Base-by-base conservation (phyloP, 1,140 invertebrate genomes). In the Drosophila kanapiae region DNA sequence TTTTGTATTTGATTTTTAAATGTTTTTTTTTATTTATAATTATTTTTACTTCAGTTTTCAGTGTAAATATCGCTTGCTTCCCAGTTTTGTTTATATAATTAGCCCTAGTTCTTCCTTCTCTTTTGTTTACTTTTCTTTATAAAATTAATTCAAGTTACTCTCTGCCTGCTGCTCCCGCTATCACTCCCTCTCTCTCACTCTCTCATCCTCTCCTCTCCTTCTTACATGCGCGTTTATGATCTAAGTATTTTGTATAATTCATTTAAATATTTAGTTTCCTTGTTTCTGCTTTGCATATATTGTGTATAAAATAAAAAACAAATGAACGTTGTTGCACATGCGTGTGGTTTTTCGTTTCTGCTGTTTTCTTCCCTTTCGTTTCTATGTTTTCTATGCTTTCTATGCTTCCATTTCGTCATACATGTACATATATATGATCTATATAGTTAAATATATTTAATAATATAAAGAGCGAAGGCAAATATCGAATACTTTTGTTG, bases 401-500 rank as follows among this genome's bases (percentile, higher is more conserved):
- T 58, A 67, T 79, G 16, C 29, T 62, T 63, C 49, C 18, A 13
- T 60, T 78, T 48, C 16, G 48, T 71, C 61, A 35, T 80, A 51
- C 49, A n/a, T 49, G 11, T 16, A 38, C 6, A 14, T 16, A 18
- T 43, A 51, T 33, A 51, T 33, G 33, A 37, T 37, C 51, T 54
- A 37, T 70, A 56, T 72, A 79, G 75, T 78, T 65, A 65, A 47
- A 67, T 69, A 69, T 60, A 77, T 82, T 65, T 74, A 80, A 71
- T 60, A 78, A 82, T 86, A 84, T 84, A 85, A 90, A 88, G 80
- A 87, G 80, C 80, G 71, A 90, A 90, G 86, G 86, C 86, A 91
- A 90, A 90, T 91, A 80, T 90, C 79, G 86, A 90, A 91, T 90
- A 91, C 86, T 90, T 90, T 90, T 86, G 86, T 91, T 91, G 68